phyloP scores from a whole-genome alignment of 2,113 vertebrate genomes.

The Furnarius figulus region DNA sequence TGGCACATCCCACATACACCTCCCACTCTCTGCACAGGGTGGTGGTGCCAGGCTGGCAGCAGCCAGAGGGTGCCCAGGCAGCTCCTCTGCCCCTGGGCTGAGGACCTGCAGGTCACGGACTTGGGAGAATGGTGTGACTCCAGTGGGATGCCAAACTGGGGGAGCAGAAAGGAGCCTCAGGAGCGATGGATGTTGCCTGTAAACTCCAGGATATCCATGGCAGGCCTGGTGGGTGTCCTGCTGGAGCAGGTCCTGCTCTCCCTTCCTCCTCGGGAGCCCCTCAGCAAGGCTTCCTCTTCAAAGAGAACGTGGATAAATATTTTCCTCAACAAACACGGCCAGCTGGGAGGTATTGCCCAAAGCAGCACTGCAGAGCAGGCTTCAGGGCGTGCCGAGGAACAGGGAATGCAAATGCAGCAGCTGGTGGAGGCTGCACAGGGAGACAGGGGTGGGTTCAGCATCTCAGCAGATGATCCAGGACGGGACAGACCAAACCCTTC shows the following conservation, averaged over 20 bases:
- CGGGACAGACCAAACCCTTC: not conserved
- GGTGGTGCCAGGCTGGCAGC: not conserved
- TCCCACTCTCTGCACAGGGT: rapidly evolving
- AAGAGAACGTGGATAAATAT: not conserved
- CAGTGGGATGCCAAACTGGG: not conserved
- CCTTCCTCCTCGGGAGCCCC: not conserved
- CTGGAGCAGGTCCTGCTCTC: not conserved
- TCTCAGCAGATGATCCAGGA: not conserved
- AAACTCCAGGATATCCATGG: rapidly evolving
- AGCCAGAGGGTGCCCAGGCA: rapidly evolving
- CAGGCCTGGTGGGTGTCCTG: not conserved
- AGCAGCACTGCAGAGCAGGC: slow-evolving; percentile 33
- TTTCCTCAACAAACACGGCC: slow-evolving; percentile 66
- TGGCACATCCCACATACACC: rapidly evolving
- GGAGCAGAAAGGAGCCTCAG: not conserved
- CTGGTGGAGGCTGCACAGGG: slow-evolving; percentile 17
- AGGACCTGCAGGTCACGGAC: not conserved
- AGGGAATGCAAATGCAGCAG: slow-evolving; percentile 37
- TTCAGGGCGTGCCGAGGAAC: not conserved
- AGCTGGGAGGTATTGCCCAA: slow-evolving; percentile 56
- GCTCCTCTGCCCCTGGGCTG: rapidly evolving
- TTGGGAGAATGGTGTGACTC: not conserved
- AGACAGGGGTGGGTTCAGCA: not conserved
- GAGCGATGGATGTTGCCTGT: rapidly evolving
- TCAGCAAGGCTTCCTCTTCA: not conserved